Evolutionary conservation across 2,888 invertebrate species (phyloP), one percentile per base, ranked within the genome.

Genomic region (Dione juno): DNA sequence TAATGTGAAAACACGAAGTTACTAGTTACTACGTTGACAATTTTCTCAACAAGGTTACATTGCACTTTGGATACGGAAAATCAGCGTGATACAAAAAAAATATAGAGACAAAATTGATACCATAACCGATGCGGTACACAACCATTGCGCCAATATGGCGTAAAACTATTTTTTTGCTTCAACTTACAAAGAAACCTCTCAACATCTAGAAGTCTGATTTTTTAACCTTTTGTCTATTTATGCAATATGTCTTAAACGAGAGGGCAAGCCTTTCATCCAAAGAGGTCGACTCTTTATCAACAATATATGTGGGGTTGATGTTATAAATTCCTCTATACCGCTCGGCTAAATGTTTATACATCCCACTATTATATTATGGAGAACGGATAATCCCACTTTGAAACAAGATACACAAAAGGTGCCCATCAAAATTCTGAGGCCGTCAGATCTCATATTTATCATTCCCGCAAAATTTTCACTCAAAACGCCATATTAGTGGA

Each of bases 371-470:
- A 88, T 88, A 82, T 83, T 88, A 82, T 83, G 81, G 81, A 78
- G 82, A 80, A 79, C 80, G 87, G 88, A 88, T 90, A 89, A 89
- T 85, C 85, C 85, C 84, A 88, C 89, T 90, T 85, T 84, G 92
- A 89, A 92, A 92, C 90, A 88, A 88, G 91, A 92, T 88, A 88
- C 87, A 82, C 84, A 89, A 88, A 87, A 87, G 89, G 85, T 80
- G 81, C 82, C 85, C 88, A 90, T 91, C 92, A 90, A 89, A 90
- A 91, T 92, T 90, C 89, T 86, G 86, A 76, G 80, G 80, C 83
- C 84, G 85, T 87, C 86, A 83, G 78, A 81, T 77, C 82, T 84
- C 85, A 85, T 89, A 89, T 91, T 90, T 90, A 90, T 90, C 90
- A 91, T 91, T 89, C 85, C 84, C 82, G 84, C 84, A 82, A 86